Conservation (phyloP, 2,888 invertebrate genomes). For the Lissocephala sabroskyi region DNA sequence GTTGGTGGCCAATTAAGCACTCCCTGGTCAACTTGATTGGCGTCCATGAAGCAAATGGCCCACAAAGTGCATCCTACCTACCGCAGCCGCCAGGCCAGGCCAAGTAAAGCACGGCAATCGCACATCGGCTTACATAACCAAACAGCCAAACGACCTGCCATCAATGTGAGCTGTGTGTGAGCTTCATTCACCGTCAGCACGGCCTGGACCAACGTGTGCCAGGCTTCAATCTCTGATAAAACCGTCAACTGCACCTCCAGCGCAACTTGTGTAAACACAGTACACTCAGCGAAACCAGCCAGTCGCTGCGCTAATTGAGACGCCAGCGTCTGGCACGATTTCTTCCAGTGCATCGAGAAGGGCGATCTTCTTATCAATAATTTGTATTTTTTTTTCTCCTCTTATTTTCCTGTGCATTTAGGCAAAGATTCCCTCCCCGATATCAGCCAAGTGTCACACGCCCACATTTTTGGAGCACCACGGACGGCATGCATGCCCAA, state of each 20-base stretch:
- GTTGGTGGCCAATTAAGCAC: too few relatives aligned
- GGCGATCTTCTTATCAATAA: conserved; percentile 62
- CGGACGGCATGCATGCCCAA: conserved; percentile 42
- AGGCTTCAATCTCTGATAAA: conserved; percentile 69
- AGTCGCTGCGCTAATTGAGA: background rate
- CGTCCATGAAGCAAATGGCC: too few relatives aligned
- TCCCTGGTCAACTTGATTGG: too few relatives aligned
- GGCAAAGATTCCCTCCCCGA: conserved; percentile 65
- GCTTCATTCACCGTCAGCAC: conserved; percentile 28
- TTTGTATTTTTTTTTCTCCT: conserved; percentile 39
- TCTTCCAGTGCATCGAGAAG: conserved; percentile 40
- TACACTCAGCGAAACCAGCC: conserved; percentile 42
- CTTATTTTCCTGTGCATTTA: conserved; percentile 35
- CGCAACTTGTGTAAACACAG: conserved; percentile 35
- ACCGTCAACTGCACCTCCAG: conserved; percentile 69
- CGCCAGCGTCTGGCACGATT: conserved; percentile 26
- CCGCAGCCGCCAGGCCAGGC: conserved; percentile 35
- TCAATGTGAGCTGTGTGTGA: conserved; percentile 37
- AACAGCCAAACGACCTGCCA: conserved; percentile 41
- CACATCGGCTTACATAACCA: conserved; percentile 51
- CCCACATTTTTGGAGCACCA: conserved; percentile 70
- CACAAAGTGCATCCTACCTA: conserved; percentile 22
- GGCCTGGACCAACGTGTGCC: conserved; percentile 57
- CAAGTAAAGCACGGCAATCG: conserved; percentile 32
- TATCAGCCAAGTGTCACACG: conserved; percentile 71